phyloP scores from a whole-genome alignment of 2,888 invertebrate genomes.

The Cantharis rustica region DNA sequence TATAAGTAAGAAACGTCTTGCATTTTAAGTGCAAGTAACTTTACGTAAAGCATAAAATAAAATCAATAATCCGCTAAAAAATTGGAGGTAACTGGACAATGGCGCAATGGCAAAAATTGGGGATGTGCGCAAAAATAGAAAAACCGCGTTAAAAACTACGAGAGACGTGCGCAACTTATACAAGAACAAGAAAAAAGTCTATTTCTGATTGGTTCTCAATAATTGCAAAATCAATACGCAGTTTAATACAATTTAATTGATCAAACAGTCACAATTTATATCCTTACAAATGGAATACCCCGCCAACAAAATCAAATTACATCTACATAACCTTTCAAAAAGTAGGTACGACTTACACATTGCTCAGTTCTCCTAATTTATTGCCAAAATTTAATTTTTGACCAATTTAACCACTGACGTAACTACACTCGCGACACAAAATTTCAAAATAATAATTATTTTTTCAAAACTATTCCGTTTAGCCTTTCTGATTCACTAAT shows the following conservation, averaged over 20 bases:
- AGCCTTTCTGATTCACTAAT: not conserved
- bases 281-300: constrained; percentile 18
- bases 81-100: constrained; percentile 56
- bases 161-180: constrained; percentile 44
- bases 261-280: constrained; percentile 38
- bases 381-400: not conserved
- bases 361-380: not conserved
- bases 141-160: constrained; percentile 52
- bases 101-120: constrained; percentile 58
- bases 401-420: not conserved
- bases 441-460: not conserved
- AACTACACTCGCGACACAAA: not conserved
- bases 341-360: constrained; percentile 18
- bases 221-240: constrained; percentile 58
- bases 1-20: not conserved
- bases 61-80: constrained; percentile 57
- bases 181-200: constrained; percentile 54
- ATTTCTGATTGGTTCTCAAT: constrained; percentile 58
- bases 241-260: constrained; percentile 55
- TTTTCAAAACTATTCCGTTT: not conserved
- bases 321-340: constrained; percentile 17
- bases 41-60: constrained; percentile 37
- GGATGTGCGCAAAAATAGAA: constrained; percentile 55
- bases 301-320: constrained; percentile 2
- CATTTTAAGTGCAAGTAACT: constrained; percentile 27